Conservation (phyloP, 1,140 invertebrate species). For the Dryas iulia region DNA sequence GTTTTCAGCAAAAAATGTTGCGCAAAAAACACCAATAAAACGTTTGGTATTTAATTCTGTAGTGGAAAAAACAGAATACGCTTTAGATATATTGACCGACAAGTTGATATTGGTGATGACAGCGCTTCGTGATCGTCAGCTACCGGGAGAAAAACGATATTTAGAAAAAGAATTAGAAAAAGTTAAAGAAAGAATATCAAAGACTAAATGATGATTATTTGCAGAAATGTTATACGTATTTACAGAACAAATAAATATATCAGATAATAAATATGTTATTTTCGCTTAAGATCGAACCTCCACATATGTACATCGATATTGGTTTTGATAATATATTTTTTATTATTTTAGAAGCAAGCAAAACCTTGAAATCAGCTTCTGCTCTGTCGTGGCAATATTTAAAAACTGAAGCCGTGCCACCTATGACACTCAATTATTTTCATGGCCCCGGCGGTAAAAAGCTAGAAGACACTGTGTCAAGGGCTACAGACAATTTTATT, state of each 20-base stretch:
- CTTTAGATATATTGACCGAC: constrained; percentile 30
- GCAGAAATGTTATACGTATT: constrained; percentile 3
- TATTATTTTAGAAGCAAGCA: constrained; percentile 50
- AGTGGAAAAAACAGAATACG: constrained; percentile 46
- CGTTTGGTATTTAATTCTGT: constrained; percentile 52
- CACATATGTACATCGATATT: background rate
- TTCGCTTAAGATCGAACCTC: background rate
- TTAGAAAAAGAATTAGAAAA: constrained; percentile 59
- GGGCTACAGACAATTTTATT: constrained; percentile 43
- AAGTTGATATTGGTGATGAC: constrained; percentile 39
- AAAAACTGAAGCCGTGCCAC: constrained; percentile 64
- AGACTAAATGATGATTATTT: constrained; percentile 14
- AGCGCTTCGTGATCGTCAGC: constrained; percentile 45
- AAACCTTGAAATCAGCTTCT: constrained; percentile 43
- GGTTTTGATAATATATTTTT: constrained; percentile 1
- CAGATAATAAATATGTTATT: background rate
- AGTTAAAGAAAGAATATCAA: constrained; percentile 30
- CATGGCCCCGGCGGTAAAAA: constrained; percentile 49
- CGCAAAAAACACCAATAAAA: constrained; percentile 45
- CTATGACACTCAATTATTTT: constrained; percentile 49
- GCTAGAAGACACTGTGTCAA: constrained; percentile 47
- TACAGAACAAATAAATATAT: background rate
- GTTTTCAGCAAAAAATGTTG: constrained; percentile 44
- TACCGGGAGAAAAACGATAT: constrained; percentile 50
- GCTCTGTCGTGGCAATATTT: constrained; percentile 59